Conservation (phyloP, 1,140 invertebrate genomes). For the Brachionus angularis region DNA sequence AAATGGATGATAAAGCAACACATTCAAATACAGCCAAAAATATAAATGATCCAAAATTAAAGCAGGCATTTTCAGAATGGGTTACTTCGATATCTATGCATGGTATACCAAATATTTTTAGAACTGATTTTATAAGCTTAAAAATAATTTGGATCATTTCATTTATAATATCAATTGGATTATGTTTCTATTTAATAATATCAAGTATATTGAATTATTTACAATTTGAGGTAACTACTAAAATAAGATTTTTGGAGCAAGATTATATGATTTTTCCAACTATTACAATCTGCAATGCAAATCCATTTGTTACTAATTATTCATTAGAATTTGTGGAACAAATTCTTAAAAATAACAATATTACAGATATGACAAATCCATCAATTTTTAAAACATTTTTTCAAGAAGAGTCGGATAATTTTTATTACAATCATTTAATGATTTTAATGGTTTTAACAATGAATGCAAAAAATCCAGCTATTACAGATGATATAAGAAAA, state of each 20-base stretch:
- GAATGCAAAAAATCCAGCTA: not conserved
- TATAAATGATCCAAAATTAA: too few species aligned
- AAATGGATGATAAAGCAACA: too few species aligned
- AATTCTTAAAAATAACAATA: not conserved
- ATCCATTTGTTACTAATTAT: not conserved
- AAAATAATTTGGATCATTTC: conserved; percentile 7
- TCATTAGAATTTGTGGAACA: not conserved
- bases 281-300: conserved; percentile 25
- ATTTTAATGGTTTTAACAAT: not conserved
- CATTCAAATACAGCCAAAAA: too few species aligned
- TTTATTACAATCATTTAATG: conserved; percentile 6
- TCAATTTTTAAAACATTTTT: not conserved
- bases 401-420: not conserved
- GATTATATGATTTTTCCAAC: conserved; percentile 7
- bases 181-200: not conserved
- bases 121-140: not conserved
- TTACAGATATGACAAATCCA: not conserved
- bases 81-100: conserved; percentile 1
- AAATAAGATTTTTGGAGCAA: conserved; percentile 7
- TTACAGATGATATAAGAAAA: not conserved
- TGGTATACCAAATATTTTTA: conserved; percentile 21
- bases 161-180: conserved; percentile 1
- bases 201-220: not conserved
- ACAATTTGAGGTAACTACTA: conserved; percentile 13
- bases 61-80: conserved; percentile 26